A percentile compares a stretch with the other conserved stretches of the same genome.
Evolutionary conservation across 2,888 invertebrate genomes (phyloP).

Genomic region (Furcula furcula): DNA sequence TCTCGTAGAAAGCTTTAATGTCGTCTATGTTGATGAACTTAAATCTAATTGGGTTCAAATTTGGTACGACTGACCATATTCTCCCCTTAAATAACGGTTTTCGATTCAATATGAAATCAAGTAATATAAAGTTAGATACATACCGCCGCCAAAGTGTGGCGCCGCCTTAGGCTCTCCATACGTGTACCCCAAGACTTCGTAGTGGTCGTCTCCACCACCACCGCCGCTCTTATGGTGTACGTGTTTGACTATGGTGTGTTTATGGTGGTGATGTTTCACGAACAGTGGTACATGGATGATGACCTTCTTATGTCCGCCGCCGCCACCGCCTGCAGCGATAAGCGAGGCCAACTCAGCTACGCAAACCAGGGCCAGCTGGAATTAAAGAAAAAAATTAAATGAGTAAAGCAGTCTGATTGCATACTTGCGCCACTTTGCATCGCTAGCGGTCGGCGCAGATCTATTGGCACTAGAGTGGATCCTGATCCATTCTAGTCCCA

Average conservation of each 20-base stretch:
- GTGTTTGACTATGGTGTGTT: constrained; percentile 89
- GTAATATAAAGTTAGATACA: too few relatives aligned
- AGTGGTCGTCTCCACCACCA: constrained; percentile 82
- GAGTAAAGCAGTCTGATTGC: too few relatives aligned
- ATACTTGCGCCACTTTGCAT: too few relatives aligned
- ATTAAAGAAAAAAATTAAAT: constrained; percentile 12
- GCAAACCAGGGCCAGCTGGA: constrained; percentile 63
- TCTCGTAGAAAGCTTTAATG: too few relatives aligned
- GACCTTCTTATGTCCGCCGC: constrained; percentile 85
- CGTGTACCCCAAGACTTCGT: constrained; percentile 86
- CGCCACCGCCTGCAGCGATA: constrained; percentile 69
- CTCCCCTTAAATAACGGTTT: too few relatives aligned
- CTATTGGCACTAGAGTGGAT: too few relatives aligned
- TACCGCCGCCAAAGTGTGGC: constrained; percentile 71
- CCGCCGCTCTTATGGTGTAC: constrained; percentile 83
- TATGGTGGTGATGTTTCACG: constrained; percentile 89
- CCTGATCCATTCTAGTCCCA: too few relatives aligned
- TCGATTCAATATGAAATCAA: too few relatives aligned
- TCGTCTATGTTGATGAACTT: too few relatives aligned
- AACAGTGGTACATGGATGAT: constrained; percentile 90
- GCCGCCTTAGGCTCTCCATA: constrained; percentile 83
- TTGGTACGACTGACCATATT: too few relatives aligned
- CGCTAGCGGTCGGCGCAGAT: too few relatives aligned
- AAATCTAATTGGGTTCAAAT: too few relatives aligned
- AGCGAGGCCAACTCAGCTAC: constrained; percentile 57